Base-by-base conservation (phyloP, 1,140 invertebrate species). In the Chrysopa pallens region DNA sequence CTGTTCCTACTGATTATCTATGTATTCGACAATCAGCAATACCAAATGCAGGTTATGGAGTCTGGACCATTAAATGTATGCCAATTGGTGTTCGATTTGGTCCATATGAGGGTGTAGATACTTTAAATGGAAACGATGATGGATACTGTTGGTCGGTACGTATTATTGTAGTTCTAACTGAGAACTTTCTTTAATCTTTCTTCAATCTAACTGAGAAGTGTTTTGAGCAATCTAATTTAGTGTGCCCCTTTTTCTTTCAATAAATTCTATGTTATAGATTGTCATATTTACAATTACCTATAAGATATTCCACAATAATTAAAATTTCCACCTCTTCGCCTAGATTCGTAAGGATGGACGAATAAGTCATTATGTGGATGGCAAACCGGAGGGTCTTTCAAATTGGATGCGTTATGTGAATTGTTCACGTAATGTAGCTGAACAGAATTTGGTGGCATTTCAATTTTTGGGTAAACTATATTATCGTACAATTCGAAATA, bases 381-480 rank as follows among this genome's bases (percentile, higher is more conserved):
- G 60, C 6, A 48, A 40, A 2, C 59, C 71, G 37, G 46, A 55
- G 0, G 50, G 54, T 29, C 48, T 48, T 13, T 62, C 59, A 29
- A 74, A 75, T 52, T 76, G 72, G 72, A 65, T 76, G 66, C 60
- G 71, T 5, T 75, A 66, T 47, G 66, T 75, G 0, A 75, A 76
- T 52, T 75, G 71, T 53, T 62, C 72, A 2, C 52, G 65, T 28
- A 52, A 60, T 46, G 58, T 58, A 44, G 42, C 45, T 37, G 69
- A 73, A 46, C 69, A 72, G 47, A 75, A 75, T 53, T 52, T 75
- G 1, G 52, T 67, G 5, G 69, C 72, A 0, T 74, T 67, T 49
- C 72, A 75, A 51, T 67, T 68, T 51, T 53, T 60, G 37, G 68
- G 68, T 11, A 43, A 67, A 31, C 60, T 76, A 6, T 76, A 68